These are phyloP conservation scores for Sebastes kiyomatsui DNA, from an alignment of 2,797 vertebrate species.

Conservation along the genomic window DNA sequence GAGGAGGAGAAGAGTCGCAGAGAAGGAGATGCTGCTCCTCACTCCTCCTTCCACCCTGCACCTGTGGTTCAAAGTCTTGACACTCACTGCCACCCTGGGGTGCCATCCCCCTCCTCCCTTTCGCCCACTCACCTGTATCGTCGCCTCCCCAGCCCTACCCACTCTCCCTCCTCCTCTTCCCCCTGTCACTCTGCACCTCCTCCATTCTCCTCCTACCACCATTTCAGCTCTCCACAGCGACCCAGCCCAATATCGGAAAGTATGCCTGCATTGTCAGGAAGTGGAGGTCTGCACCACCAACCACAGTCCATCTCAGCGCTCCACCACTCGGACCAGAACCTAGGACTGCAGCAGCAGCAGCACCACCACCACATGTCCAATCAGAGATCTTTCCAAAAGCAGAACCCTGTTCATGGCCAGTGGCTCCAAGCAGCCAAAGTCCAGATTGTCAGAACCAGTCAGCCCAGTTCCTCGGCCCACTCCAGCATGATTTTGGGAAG, in stretches of 20 bases:
- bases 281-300: slow-evolving; percentile 77
- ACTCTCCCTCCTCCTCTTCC: slow-evolving; percentile 83
- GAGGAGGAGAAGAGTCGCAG: slow-evolving; percentile 84
- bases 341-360: slow-evolving; percentile 82
- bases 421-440: slow-evolving; percentile 93
- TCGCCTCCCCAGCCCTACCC: slow-evolving; percentile 77
- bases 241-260: slow-evolving; percentile 87
- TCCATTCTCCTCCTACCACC: slow-evolving; percentile 79
- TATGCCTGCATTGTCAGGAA: slow-evolving; percentile 48
- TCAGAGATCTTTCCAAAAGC: slow-evolving; percentile 90
- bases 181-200: slow-evolving; percentile 83
- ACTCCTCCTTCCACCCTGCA: slow-evolving; percentile 19
- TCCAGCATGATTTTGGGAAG: slow-evolving; percentile 76
- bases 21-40: slow-evolving; percentile 76
- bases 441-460: slow-evolving; percentile 90
- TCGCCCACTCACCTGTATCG: slow-evolving; percentile 75
- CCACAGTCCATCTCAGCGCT: slow-evolving; percentile 87
- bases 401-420: slow-evolving; percentile 84
- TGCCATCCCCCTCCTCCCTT: slow-evolving; percentile 44
- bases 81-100: slow-evolving; percentile 10
- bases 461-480: slow-evolving; percentile 78
- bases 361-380: slow-evolving; percentile 85
- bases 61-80: slow-evolving; percentile 39
- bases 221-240: slow-evolving; percentile 90
- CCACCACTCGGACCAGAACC: slow-evolving; percentile 78